Conservation (phyloP, 2,797 vertebrate species). For the Bradypodion ventrale region DNA sequence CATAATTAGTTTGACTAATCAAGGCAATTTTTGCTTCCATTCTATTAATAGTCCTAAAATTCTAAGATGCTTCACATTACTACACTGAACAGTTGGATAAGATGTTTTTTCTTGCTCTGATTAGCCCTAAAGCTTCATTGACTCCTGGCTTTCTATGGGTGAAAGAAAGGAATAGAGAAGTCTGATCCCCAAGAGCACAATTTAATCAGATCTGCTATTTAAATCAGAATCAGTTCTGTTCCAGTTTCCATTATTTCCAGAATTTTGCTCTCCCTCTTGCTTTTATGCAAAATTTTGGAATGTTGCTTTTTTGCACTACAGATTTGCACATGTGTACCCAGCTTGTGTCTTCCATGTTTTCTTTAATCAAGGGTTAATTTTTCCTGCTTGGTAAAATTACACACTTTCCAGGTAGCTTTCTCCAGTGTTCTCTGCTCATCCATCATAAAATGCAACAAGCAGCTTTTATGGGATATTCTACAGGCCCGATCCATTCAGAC, state of each 20-base stretch:
- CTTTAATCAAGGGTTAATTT: slow-evolving; percentile 17
- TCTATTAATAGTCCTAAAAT: not conserved
- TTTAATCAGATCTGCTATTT: not conserved
- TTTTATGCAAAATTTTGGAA: not conserved
- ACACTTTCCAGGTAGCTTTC: slow-evolving; percentile 38
- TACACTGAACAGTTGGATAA: not conserved
- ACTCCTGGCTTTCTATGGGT: not conserved
- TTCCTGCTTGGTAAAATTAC: not conserved
- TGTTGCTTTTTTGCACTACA: too few relatives aligned
- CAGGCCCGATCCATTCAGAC: not conserved
- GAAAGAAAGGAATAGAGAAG: not conserved
- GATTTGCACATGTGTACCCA: too few relatives aligned
- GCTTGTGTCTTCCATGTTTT: not conserved
- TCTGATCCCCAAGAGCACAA: too few relatives aligned
- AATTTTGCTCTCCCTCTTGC: slow-evolving; percentile 5
- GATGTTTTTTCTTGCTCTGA: not conserved
- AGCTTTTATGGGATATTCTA: not conserved
- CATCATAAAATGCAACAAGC: not conserved
- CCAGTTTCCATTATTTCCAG: not conserved
- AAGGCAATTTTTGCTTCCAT: not conserved
- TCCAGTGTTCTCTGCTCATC: slow-evolving; percentile 4
- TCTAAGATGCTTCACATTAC: not conserved
- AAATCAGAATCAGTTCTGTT: not conserved
- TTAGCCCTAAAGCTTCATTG: not conserved
- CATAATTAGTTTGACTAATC: not conserved